Base-by-base conservation (phyloP, 2,797 vertebrate genomes). In the Manis crassicaudata region DNA sequence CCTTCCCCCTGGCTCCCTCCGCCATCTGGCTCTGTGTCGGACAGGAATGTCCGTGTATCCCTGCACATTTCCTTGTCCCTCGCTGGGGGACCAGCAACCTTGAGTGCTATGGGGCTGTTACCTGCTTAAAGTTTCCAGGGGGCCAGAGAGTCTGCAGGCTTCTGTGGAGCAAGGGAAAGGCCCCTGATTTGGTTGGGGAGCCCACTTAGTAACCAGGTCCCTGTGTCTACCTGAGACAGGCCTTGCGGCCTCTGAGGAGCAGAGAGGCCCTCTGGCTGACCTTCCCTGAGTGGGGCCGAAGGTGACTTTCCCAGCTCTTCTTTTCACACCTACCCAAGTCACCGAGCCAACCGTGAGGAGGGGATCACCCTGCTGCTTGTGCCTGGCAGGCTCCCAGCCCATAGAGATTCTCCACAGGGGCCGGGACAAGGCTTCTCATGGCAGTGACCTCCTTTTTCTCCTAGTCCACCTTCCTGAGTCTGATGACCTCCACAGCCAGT, bases 401-500 rank as follows among this genome's bases (percentile, higher is more conserved):
- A 0, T 8, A 5, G 9, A n/a, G 35, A 18, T 18, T 63, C 68
- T 65, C 29, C n/a, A 2, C 21, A 85, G 77, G 80, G 63, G 4
- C 68, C n/a, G 83, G 79, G n/a, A 56, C 5, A 17, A 9, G 65
- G 54, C 60, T 72, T 14, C 68, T 97, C 43, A 79, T 20, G 70
- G 72, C 72, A 23, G 17, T 29, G 50, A 18, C 21, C 83, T 79
- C 35, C 11, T 95, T 65, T 95, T 96, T 93, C 98, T 98, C 98
- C 76, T 98, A 99, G 99, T 99, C 99, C 97, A 99, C 99, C 0
- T 99, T 99, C 97, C 97, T 99, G 94, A 99, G 99, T 97, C 98
- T 99, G 95, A 99, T 99, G 99, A 99, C 99, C 40, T 99, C 99
- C 29, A 99, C 99, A 0, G 99, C 99, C 98, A 99, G 99, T 0